phyloP scores from a whole-genome alignment of 2,113 vertebrate genomes.

The Heterochromis multidens region DNA sequence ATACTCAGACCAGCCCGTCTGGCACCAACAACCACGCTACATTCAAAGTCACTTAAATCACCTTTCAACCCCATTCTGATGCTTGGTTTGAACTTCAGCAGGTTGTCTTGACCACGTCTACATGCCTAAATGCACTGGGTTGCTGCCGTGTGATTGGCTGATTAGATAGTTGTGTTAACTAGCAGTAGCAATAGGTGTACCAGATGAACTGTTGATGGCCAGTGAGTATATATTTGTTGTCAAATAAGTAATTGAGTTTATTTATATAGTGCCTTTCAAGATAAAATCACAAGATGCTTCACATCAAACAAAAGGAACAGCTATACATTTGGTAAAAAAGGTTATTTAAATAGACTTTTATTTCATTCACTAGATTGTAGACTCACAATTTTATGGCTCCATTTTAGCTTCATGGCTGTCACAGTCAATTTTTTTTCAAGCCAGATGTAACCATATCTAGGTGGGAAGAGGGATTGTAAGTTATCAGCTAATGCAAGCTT shows the following conservation, averaged over 20 bases:
- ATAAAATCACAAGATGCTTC: no score
- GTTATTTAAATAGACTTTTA: neutral
- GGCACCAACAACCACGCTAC: rapidly evolving
- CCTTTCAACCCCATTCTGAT: neutral
- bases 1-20: neutral
- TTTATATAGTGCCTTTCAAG: no score
- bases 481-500: neutral
- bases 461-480: rapidly evolving
- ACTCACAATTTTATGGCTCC: rapidly evolving
- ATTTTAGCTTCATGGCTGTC: neutral
- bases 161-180: neutral
- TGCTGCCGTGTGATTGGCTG: neutral
- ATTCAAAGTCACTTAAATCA: neutral
- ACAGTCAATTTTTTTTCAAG: neutral
- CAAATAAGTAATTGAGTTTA: no score
- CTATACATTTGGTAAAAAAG: neutral
- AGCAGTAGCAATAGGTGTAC: neutral
- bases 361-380: neutral
- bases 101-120: neutral
- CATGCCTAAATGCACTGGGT: neutral
- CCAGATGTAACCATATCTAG: neutral
- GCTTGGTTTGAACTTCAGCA: neutral
- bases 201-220: no score
- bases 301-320: no score
- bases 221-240: neutral